Conservation (phyloP, 64 coral and sea anemone species). For the Montipora sp. region DNA sequence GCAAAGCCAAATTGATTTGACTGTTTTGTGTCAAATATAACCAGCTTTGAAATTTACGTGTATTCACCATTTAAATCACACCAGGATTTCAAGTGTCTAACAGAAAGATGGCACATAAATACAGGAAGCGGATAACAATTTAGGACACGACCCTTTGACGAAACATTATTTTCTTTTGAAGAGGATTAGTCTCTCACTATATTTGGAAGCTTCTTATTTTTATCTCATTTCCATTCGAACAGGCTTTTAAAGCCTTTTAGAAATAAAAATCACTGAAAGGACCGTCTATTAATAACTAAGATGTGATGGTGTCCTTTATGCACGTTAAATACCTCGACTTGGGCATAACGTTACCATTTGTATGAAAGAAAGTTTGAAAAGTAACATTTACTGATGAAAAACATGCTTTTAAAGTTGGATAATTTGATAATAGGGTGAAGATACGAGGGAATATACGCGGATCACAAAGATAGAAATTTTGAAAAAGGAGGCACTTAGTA, state of each 20-base stretch:
- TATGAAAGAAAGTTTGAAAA: too few species aligned
- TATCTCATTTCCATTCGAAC: background rate
- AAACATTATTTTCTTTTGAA: background rate
- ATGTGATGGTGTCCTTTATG: background rate
- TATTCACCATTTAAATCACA: conserved; percentile 47
- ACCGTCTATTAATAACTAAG: background rate
- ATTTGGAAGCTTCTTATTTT: conserved; percentile 52
- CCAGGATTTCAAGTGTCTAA: conserved; percentile 58
- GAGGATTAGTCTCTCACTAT: conserved; percentile 50
- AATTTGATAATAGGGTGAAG: too few species aligned
- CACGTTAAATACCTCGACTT: too few species aligned
- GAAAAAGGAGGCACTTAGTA: background rate
- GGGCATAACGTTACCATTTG: too few species aligned
- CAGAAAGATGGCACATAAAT: conserved; percentile 54
- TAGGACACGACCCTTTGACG: conserved; percentile 5
- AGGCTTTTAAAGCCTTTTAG: background rate
- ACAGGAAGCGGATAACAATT: conserved; percentile 52
- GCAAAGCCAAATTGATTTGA: background rate
- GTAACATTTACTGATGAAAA: too few species aligned
- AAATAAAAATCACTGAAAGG: background rate
- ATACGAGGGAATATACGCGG: too few species aligned
- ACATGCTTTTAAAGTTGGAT: too few species aligned
- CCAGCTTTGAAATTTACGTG: background rate
- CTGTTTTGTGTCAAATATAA: background rate
- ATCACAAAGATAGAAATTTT: background rate